Percentiles rank a stretch among this genome's conserved stretches.
Evolutionary conservation across 64 coral and sea anemone genomes (phyloP).

Genomic region (Montipora foliosa): DNA sequence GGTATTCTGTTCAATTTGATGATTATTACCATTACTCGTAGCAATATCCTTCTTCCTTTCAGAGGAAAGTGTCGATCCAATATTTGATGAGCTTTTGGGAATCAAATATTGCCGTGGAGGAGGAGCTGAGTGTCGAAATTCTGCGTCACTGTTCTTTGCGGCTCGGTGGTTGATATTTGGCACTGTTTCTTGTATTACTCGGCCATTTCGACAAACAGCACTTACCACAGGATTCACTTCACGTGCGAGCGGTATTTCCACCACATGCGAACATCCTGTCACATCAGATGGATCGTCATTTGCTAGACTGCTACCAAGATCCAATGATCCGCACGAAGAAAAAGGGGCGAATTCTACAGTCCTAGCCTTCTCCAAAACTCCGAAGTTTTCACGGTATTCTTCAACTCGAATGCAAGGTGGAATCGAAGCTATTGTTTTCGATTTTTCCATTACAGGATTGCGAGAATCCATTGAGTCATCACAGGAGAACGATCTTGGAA

Average conservation of each 20-base stretch:
- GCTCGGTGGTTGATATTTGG: conserved; percentile 14
- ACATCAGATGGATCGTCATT: not conserved
- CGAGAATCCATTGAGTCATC: conserved; percentile 21
- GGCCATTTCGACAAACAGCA: not conserved
- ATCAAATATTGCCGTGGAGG: conserved; percentile 10
- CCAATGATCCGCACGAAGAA: not conserved
- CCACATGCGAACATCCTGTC: not conserved
- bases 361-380: conserved; percentile 18
- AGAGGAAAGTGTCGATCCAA: conserved; percentile 36
- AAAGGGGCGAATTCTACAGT: conserved; percentile 12
- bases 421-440: conserved; percentile 37
- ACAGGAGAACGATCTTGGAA: conserved; percentile 23
- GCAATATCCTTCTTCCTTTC: conserved; percentile 45
- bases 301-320: not conserved
- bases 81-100: conserved; percentile 31
- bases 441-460: conserved; percentile 48
- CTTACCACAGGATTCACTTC: not conserved
- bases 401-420: conserved; percentile 42
- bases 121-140: conserved; percentile 22
- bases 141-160: conserved; percentile 40
- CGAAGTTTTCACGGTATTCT: conserved; percentile 28
- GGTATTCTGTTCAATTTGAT: conserved; percentile 13
- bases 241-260: not conserved
- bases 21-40: not conserved
- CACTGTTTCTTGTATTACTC: not conserved